A percentile compares a stretch with the other conserved stretches of the same genome.
Conservation (phyloP, 1,140 invertebrate species). For the Phocides pigmalion region DNA sequence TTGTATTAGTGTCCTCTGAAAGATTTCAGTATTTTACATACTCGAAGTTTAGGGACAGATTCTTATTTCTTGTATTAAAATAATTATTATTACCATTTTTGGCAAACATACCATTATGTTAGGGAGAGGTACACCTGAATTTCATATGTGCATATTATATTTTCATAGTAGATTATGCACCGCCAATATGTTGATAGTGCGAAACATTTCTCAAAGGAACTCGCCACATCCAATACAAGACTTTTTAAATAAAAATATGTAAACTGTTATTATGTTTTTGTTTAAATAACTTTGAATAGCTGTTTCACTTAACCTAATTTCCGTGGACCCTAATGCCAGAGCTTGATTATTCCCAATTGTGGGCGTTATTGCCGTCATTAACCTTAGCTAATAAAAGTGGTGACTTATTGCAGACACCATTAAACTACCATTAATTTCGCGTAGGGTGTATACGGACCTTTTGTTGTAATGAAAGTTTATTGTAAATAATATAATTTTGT, state of each 20-base stretch:
- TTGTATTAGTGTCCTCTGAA: no score
- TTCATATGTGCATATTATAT: no score
- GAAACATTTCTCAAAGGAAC: not conserved
- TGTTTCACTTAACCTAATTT: constrained; percentile 24
- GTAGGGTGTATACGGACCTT: constrained; percentile 1
- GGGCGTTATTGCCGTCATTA: constrained; percentile 13
- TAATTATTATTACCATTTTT: no score
- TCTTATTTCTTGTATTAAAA: no score
- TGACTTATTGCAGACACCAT: constrained; percentile 26
- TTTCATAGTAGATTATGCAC: no score
- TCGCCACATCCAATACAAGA: no score
- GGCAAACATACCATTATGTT: no score
- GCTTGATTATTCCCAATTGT: constrained; percentile 25
- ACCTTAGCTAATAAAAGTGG: constrained; percentile 31
- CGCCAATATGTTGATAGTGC: no score
- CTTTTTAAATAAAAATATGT: not conserved
- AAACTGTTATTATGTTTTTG: not conserved
- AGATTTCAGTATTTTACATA: no score
- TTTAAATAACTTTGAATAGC: constrained; percentile 11
- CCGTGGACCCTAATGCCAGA: constrained; percentile 6
- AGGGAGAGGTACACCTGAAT: no score
- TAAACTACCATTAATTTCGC: constrained; percentile 19
- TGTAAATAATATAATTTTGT: no score
- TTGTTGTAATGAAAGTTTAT: not conserved
- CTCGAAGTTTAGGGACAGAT: no score